These are phyloP conservation scores for Limosa lapponica DNA, from an alignment of 2,797 vertebrate genomes.

Conservation along the genomic window DNA sequence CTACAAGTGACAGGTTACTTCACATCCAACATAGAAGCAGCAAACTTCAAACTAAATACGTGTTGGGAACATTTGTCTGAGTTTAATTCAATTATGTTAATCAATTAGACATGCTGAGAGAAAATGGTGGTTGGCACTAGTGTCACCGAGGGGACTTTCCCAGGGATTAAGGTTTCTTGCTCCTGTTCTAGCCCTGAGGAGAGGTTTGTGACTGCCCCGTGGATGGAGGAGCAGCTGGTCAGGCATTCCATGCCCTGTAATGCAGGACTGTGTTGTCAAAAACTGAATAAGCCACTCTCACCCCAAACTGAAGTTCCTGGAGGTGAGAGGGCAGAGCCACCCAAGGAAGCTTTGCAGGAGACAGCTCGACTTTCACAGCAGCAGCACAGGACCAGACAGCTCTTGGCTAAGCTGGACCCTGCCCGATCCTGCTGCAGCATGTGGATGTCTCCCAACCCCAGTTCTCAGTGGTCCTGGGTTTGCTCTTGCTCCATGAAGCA, in stretches of 20 bases:
- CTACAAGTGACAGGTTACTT: neutral
- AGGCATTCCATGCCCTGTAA: neutral
- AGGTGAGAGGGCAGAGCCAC: neutral
- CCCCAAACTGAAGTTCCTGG: neutral
- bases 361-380: neutral
- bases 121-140: neutral
- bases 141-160: neutral
- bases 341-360: neutral
- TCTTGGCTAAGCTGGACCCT: neutral
- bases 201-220: neutral
- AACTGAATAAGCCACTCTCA: neutral
- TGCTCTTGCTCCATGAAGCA: neutral
- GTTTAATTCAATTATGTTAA: neutral
- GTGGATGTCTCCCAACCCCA: neutral
- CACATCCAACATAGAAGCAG: neutral
- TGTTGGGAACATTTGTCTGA: neutral
- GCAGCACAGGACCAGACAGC: fast-evolving
- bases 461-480: neutral
- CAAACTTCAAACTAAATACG: neutral
- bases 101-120: neutral
- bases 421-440: fast-evolving
- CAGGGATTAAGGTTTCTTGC: neutral
- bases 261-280: neutral
- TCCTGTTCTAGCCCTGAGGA: neutral
- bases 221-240: neutral